phyloP scores from a whole-genome alignment of 1,140 invertebrate species.

The Pristionchus pacificus region DNA sequence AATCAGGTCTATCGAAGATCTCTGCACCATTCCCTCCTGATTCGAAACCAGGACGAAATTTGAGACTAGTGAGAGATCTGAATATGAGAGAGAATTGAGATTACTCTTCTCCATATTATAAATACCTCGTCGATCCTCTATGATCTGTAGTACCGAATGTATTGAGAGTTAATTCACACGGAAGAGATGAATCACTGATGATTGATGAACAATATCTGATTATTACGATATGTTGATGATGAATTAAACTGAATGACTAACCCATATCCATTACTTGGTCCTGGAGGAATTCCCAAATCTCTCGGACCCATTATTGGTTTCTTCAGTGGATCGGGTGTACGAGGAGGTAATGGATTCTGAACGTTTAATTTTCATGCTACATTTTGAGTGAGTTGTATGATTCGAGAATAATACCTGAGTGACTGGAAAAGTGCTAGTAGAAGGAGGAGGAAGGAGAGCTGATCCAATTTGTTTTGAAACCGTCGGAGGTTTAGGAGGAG shows the following conservation, averaged over 20 bases:
- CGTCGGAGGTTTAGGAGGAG: background rate
- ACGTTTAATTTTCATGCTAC: background rate
- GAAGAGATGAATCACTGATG: conserved; percentile 24
- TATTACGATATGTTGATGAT: too few relatives aligned
- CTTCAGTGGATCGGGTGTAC: background rate
- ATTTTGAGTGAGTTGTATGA: conserved; percentile 2
- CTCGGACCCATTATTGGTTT: conserved; percentile 13
- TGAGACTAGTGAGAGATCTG: conserved; percentile 30
- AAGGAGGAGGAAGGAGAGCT: background rate
- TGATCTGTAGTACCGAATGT: conserved; percentile 26
- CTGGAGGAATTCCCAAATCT: conserved; percentile 20
- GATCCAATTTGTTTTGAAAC: background rate
- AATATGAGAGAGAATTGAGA: conserved; percentile 2
- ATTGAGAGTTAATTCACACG: conserved; percentile 24
- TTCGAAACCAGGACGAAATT: conserved; percentile 20
- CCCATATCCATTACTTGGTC: background rate
- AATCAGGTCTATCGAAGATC: conserved; percentile 31
- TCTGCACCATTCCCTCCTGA: conserved; percentile 1
- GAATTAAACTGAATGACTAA: background rate
- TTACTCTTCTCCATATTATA: conserved; percentile 8
- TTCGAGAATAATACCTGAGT: too few relatives aligned
- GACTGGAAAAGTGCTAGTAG: background rate
- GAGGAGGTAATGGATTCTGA: conserved; percentile 1
- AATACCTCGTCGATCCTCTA: conserved; percentile 9
- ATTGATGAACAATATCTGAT: background rate